Conservation (phyloP, 2,113 vertebrate species). For the Cyanistes caeruleus region DNA sequence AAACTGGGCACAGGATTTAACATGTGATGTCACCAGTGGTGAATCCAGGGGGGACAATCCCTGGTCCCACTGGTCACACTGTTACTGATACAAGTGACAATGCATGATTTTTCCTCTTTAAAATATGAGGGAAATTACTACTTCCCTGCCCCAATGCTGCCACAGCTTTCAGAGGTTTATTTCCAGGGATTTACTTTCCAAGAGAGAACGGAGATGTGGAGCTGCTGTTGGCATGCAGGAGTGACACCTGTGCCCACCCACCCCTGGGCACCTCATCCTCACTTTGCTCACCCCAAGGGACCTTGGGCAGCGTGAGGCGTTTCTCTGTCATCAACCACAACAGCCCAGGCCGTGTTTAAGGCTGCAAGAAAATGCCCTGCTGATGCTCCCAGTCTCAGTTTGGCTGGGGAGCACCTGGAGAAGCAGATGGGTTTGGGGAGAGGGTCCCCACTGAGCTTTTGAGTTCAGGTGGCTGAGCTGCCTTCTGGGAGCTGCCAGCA, state of each 20-base stretch:
- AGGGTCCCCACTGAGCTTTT: background rate
- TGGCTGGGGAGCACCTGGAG: too few relatives aligned
- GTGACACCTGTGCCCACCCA: background rate
- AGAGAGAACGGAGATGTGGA: background rate
- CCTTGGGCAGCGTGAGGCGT: fast-evolving
- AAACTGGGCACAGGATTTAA: background rate
- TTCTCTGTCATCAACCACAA: background rate
- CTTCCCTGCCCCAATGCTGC: background rate
- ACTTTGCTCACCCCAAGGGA: background rate
- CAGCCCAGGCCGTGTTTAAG: background rate
- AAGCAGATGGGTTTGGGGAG: background rate
- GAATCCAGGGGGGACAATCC: background rate
- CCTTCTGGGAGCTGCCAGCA: background rate
- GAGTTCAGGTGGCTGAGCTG: background rate
- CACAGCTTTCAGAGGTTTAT: background rate
- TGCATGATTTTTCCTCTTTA: background rate
- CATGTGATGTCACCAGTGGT: background rate
- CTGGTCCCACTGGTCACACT: background rate
- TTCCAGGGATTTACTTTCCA: background rate
- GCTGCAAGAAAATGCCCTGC: background rate
- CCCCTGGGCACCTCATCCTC: fast-evolving
- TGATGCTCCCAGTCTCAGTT: background rate
- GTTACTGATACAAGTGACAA: background rate
- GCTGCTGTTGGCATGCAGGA: background rate
- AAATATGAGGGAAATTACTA: background rate